Conservation (phyloP, 2,888 invertebrate genomes). For the Drosophila kuntzei region DNA sequence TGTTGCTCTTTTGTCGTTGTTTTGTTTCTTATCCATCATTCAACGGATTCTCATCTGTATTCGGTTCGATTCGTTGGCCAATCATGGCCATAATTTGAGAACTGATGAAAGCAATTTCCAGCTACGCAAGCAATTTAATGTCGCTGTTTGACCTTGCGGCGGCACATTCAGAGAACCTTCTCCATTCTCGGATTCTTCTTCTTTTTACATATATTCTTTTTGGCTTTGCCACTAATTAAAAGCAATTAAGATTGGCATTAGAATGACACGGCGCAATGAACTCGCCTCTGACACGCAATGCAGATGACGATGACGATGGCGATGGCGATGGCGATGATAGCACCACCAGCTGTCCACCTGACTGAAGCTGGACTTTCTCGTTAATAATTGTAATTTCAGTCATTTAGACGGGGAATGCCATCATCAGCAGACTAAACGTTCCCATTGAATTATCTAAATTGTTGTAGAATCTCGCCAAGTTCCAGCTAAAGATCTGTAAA, state of each 20-base stretch:
- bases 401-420: conserved; percentile 21
- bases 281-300: conserved; percentile 48
- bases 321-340: not conserved
- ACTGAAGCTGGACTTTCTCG: conserved; percentile 1
- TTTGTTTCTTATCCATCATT: conserved; percentile 4
- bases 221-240: conserved; percentile 35
- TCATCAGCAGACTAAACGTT: conserved; percentile 2
- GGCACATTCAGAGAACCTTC: conserved; percentile 21
- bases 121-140: conserved; percentile 36
- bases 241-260: conserved; percentile 48
- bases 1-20: conserved; percentile 11
- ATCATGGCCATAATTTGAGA: conserved; percentile 46
- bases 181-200: conserved; percentile 1
- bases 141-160: conserved; percentile 48
- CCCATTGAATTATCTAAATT: conserved; percentile 29
- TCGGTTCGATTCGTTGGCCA: conserved; percentile 13
- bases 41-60: conserved; percentile 10
- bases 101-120: conserved; percentile 61
- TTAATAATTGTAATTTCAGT: conserved; percentile 10
- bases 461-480: not conserved
- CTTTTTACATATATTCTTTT: conserved; percentile 7
- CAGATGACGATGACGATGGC: not conserved
- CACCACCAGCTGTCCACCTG: conserved; percentile 15
- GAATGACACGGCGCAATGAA: conserved; percentile 47
- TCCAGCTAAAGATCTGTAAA: not conserved